These are phyloP conservation scores for Bombus terrestris DNA, from an alignment of 1,140 invertebrate species.

Conservation along the genomic window DNA sequence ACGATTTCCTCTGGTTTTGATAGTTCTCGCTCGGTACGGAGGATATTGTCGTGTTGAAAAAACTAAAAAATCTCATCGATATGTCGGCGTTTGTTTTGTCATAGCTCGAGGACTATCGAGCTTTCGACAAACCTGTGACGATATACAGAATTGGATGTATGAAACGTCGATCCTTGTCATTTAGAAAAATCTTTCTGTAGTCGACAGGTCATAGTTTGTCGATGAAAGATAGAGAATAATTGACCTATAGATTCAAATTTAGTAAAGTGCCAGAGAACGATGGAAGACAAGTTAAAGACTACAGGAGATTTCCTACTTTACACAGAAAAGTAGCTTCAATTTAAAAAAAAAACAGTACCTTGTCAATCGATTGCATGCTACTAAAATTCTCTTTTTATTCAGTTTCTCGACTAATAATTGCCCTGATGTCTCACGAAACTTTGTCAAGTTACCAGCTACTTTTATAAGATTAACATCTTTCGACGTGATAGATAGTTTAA, in stretches of 20 bases:
- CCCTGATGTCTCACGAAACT: too few species aligned
- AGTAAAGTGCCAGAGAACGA: not conserved
- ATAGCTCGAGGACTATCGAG: not conserved
- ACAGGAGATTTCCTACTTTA: too few species aligned
- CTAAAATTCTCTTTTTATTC: too few species aligned
- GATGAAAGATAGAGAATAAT: not conserved
- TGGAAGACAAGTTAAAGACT: not conserved
- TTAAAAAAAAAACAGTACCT: too few species aligned
- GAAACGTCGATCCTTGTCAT: not conserved
- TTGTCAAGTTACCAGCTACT: too few species aligned
- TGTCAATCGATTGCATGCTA: too few species aligned
- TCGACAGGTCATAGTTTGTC: not conserved
- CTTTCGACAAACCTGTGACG: not conserved
- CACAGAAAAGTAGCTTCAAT: too few species aligned
- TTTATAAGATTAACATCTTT: too few species aligned
- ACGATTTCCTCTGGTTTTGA: not conserved
- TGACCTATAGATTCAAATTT: not conserved
- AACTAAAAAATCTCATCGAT: not conserved
- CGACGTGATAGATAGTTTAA: too few species aligned
- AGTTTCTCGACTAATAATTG: too few species aligned
- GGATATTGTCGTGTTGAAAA: not conserved
- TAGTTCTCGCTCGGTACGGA: not conserved
- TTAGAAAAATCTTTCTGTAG: not conserved
- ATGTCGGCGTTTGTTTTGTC: not conserved
- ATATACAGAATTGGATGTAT: not conserved